Percentiles rank a stretch among this genome's conserved stretches.
Conservation (phyloP, 2,797 vertebrate genomes). For the Remorina albescens region DNA sequence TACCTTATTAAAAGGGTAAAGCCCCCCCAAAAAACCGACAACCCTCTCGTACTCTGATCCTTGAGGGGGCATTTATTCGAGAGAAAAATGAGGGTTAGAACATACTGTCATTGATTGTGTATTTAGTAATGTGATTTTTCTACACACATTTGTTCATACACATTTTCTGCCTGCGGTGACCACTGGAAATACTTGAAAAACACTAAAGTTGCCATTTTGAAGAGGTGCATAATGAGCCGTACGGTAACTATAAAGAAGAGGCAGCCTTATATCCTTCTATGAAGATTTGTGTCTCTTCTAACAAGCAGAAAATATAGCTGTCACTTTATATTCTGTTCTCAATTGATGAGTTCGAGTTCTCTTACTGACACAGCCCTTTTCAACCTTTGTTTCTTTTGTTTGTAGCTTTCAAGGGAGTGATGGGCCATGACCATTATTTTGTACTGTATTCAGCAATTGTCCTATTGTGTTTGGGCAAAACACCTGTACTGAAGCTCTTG, state of each 20-base stretch:
- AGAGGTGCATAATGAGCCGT: not conserved
- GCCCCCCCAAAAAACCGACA: no score
- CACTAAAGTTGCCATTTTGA: conserved; percentile 1
- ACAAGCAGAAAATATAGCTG: not conserved
- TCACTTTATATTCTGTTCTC: not conserved
- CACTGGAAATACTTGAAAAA: not conserved
- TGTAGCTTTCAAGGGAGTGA: not conserved
- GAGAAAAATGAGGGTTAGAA: not conserved
- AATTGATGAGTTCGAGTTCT: not conserved
- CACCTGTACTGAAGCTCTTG: not conserved
- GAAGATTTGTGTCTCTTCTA: not conserved
- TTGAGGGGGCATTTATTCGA: conserved; percentile 8
- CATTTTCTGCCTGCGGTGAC: not conserved
- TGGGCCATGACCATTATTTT: not conserved
- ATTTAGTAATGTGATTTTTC: not conserved
- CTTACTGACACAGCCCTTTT: conserved; percentile 7
- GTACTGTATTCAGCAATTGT: not conserved
- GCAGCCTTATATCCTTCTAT: not conserved
- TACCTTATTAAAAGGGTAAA: conserved; percentile 14
- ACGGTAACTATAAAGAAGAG: not conserved
- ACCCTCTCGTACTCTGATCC: not conserved
- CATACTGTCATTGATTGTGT: not conserved
- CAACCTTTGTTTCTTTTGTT: conserved; percentile 14
- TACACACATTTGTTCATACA: not conserved
- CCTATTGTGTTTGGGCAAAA: not conserved